phyloP scores from a whole-genome alignment of 2,113 vertebrate species.

The Aplodontia rufa region DNA sequence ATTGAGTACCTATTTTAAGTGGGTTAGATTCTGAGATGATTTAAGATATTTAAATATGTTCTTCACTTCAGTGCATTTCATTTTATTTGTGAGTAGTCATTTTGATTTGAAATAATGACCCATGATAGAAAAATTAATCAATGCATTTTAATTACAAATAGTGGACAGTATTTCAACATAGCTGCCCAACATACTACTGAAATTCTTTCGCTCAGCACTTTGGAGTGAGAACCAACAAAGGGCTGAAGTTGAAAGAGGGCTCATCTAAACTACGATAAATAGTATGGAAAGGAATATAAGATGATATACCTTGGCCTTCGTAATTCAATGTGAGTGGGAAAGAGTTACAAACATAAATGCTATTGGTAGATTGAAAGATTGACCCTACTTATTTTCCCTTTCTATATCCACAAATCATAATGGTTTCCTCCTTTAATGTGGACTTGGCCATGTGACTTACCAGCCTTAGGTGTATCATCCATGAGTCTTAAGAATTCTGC shows the following conservation, averaged over 20 bases:
- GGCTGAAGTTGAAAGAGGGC: background rate
- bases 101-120: constrained; percentile 34
- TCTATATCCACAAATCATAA: background rate
- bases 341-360: background rate
- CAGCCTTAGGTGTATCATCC: background rate
- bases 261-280: background rate
- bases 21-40: constrained; percentile 19
- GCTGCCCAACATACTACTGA: background rate
- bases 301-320: background rate
- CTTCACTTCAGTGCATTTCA: background rate
- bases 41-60: background rate
- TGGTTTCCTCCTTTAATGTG: background rate
- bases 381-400: background rate
- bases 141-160: background rate
- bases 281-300: background rate
- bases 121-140: background rate
- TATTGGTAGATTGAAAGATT: background rate
- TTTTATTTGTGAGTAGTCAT: background rate
- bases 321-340: background rate
- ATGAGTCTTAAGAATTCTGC: background rate
- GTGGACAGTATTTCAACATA: background rate
- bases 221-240: background rate
- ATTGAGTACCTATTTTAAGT: background rate
- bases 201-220: background rate
- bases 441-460: background rate